These are phyloP conservation scores for Macrotus californicus DNA, from an alignment of 2,113 vertebrate genomes.

Conservation along the genomic window DNA sequence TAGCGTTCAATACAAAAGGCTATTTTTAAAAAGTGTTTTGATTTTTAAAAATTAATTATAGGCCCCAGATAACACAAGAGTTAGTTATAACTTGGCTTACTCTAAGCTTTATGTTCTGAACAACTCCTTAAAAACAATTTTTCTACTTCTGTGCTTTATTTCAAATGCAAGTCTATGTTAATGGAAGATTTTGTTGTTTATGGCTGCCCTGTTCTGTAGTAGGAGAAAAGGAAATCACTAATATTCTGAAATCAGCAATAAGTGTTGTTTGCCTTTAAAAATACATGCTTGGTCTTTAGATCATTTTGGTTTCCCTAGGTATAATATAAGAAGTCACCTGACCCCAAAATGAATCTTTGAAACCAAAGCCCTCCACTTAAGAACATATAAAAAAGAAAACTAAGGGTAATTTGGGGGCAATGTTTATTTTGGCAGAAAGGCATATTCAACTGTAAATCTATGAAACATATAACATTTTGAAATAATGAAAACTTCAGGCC, in stretches of 20 bases:
- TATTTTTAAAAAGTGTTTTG: slow-evolving; percentile 69
- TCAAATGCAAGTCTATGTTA: slow-evolving; percentile 58
- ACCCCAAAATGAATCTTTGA: slow-evolving; percentile 34
- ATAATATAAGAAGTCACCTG: slow-evolving; percentile 32
- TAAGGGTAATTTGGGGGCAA: not conserved
- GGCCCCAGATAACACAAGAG: slow-evolving; percentile 47
- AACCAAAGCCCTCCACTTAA: slow-evolving; percentile 40
- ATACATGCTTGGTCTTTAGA: not conserved
- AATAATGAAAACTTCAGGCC: slow-evolving; percentile 9
- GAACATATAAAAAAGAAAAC: slow-evolving; percentile 25
- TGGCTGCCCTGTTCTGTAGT: not conserved
- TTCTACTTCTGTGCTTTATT: slow-evolving; percentile 33
- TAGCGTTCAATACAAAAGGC: slow-evolving; percentile 69
- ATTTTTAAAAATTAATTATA: slow-evolving; percentile 72
- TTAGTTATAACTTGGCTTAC: slow-evolving; percentile 64
- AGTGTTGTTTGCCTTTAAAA: slow-evolving; percentile 39
- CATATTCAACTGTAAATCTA: not conserved
- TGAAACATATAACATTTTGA: slow-evolving; percentile 3
- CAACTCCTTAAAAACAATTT: slow-evolving; percentile 63
- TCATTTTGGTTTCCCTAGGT: slow-evolving; percentile 6
- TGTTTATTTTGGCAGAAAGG: not conserved
- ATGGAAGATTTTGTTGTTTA: slow-evolving; percentile 64
- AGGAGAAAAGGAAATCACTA: slow-evolving; percentile 30
- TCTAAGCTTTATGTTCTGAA: slow-evolving; percentile 60
- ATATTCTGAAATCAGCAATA: not conserved